Conservation (phyloP, 2,888 invertebrate species). For the Buathra laborator region DNA sequence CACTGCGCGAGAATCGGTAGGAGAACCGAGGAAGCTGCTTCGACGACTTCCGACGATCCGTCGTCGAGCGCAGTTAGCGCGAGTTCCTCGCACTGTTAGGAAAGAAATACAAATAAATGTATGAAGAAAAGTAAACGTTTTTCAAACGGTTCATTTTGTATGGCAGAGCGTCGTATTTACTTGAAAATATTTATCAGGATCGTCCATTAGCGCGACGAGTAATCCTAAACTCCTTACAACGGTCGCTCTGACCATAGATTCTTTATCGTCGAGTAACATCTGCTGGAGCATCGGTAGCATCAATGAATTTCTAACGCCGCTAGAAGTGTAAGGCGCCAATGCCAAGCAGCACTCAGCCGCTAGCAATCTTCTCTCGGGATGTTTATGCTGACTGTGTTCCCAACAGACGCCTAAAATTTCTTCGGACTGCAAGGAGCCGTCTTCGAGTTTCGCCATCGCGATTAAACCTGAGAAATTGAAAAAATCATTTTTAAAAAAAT, state of each 20-base stretch:
- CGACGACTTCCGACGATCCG: slow-evolving; percentile 86
- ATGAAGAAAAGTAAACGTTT: background rate
- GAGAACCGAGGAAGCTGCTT: slow-evolving; percentile 86
- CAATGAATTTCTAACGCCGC: slow-evolving; percentile 88
- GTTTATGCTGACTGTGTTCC: slow-evolving; percentile 90
- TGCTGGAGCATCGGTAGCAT: slow-evolving; percentile 91
- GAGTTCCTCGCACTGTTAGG: slow-evolving; percentile 87
- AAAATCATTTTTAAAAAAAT: background rate
- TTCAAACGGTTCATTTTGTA: slow-evolving; percentile 6
- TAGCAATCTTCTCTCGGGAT: slow-evolving; percentile 88
- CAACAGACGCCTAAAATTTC: slow-evolving; percentile 91
- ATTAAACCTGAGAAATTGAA: slow-evolving; percentile 83
- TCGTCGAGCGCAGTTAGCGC: slow-evolving; percentile 88
- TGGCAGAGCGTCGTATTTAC: slow-evolving; percentile 71
- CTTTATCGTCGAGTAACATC: slow-evolving; percentile 89
- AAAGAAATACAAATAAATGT: slow-evolving; percentile 16
- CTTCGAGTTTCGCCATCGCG: slow-evolving; percentile 85
- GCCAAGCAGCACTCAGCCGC: slow-evolving; percentile 90
- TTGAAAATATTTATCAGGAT: slow-evolving; percentile 88
- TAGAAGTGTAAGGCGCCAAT: slow-evolving; percentile 89
- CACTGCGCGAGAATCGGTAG: slow-evolving; percentile 89
- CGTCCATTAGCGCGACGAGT: slow-evolving; percentile 88
- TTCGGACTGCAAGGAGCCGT: slow-evolving; percentile 87
- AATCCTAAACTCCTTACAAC: slow-evolving; percentile 88
- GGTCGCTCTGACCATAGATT: slow-evolving; percentile 88